Evolutionary conservation across 1,140 invertebrate genomes (phyloP).

Genomic region (Ostrea denselamellosa): DNA sequence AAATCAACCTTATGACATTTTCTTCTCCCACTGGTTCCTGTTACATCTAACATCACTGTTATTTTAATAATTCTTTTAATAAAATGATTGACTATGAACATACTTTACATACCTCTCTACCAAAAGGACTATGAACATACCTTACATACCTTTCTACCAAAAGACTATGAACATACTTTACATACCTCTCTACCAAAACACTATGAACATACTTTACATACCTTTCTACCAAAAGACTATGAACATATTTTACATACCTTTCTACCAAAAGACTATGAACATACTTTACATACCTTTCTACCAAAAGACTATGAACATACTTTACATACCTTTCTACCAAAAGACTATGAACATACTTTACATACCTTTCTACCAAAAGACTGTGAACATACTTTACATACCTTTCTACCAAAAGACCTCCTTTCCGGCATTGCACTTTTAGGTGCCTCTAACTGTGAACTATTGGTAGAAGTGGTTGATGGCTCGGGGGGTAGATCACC

Average conservation of each 20-base stretch:
- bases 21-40: too few relatives aligned
- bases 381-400: neutral
- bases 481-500: neutral
- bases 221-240: neutral
- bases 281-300: neutral
- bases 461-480: neutral
- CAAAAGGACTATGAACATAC: neutral
- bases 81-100: too few relatives aligned
- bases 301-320: neutral
- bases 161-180: neutral
- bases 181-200: neutral
- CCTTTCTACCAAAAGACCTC: neutral
- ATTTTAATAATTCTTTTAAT: too few relatives aligned
- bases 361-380: constrained; percentile 7
- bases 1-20: too few relatives aligned
- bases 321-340: constrained; percentile 1
- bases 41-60: too few relatives aligned
- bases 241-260: neutral
- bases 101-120: neutral
- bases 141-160: neutral
- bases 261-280: neutral
- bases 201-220: neutral
- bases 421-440: neutral
- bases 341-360: neutral
- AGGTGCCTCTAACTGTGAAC: neutral